Evolutionary conservation across 1,140 invertebrate genomes (phyloP), one percentile per base, ranked within the genome.

Genomic region (Gryllus bimaculatus): DNA sequence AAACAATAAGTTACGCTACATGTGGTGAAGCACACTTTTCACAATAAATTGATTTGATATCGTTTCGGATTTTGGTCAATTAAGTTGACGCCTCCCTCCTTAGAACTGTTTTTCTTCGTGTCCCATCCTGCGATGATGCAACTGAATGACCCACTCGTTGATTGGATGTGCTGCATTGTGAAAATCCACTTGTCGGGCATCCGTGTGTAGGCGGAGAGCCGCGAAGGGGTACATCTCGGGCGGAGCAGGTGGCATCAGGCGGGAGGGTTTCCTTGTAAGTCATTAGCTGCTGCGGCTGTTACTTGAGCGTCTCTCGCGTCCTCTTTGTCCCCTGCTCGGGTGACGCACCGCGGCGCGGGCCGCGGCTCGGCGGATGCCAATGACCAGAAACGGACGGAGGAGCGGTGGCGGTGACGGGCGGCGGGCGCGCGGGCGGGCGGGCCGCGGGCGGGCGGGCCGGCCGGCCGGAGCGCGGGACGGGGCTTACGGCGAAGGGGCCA

Each of bases 341-440:
- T 80, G 76, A 80, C 80, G 76, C 78, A 81, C n/a, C n/a, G n/a
- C n/a, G n/a, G n/a, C n/a, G n/a, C 54, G 82, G 82, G 75, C 5
- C 26, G 26, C 26, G 26, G 26, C 26, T 1, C 26, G 26, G 26
- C 77, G 74, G 80, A 80, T 78, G 80, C 77, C 77, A 80, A 80
- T 79, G 80, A 80, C 80, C 80, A 80, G 80, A 80, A 80, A 80
- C 78, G 77, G 76, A 77, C 75, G 20, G 75, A 13, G n/a, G 75
- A 18, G 18, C 20, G 75, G 75, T 8, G 39, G 75, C 26, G 26
- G n/a, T n/a, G n/a, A n/a, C n/a, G 54, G 54, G 0, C 2, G 54
- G 18, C 54, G 10, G 7, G 18, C 1, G 18, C 10, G 54, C 54
- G 54, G 54, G 10, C 54, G 54, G 10, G 54, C n/a, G n/a, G n/a